Percentiles rank a stretch among this genome's conserved stretches.
These are phyloP conservation scores for Tachina lurida DNA, from an alignment of 2,888 invertebrate species.

Conservation along the genomic window DNA sequence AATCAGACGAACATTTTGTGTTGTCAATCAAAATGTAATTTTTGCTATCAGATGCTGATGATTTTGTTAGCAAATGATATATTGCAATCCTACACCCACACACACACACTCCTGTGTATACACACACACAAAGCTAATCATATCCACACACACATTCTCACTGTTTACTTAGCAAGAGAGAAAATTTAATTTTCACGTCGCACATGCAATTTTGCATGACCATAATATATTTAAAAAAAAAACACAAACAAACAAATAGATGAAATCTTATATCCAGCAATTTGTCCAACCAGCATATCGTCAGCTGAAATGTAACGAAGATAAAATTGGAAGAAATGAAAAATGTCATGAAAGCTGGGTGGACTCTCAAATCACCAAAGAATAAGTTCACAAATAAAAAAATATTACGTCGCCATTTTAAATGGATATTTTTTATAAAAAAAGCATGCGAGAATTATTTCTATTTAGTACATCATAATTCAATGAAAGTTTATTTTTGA, in stretches of 20 bases:
- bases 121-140: neutral
- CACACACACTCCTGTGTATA: neutral
- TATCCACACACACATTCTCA: neutral
- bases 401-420: no score
- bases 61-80: neutral
- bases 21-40: constrained; percentile 49
- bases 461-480: no score
- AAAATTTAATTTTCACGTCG: constrained; percentile 40
- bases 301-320: neutral
- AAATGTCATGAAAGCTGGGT: no score
- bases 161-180: neutral
- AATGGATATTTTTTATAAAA: no score
- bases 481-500: no score
- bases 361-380: no score
- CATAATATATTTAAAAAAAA: constrained; percentile 40
- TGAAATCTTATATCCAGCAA: neutral
- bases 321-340: neutral
- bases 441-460: no score
- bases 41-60: neutral
- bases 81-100: neutral
- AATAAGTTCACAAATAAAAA: no score
- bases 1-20: constrained; percentile 9
- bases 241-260: constrained; percentile 7
- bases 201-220: constrained; percentile 56
- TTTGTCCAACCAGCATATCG: neutral